phyloP scores from a whole-genome alignment of 2,113 vertebrate species.

The Mesembrinibis cayennensis region DNA sequence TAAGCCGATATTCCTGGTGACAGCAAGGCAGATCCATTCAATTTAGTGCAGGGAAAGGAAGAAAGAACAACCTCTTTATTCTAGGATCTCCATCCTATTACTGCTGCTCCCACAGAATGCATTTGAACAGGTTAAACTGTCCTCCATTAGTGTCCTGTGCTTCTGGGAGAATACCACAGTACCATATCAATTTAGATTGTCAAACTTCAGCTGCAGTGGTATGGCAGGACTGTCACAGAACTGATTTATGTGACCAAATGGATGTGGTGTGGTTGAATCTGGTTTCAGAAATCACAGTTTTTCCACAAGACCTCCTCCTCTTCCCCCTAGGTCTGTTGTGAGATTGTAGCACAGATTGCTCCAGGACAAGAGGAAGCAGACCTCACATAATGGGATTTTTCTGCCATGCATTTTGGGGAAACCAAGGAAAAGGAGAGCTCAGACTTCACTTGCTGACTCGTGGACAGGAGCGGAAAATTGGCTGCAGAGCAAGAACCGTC shows the following conservation, averaged over 20 bases:
- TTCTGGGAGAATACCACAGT: not conserved
- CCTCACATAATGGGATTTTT: not conserved
- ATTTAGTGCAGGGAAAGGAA: not conserved
- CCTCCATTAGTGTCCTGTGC: not conserved
- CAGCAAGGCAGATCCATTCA: not conserved
- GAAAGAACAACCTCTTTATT: not conserved
- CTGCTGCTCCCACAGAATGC: not conserved
- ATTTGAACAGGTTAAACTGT: not conserved
- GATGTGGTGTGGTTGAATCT: not conserved
- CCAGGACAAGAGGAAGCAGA: not conserved
- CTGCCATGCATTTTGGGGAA: not conserved
- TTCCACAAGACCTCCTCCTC: not conserved
- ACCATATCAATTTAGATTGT: not conserved
- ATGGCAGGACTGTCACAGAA: not conserved
- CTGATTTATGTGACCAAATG: constrained; percentile 6
- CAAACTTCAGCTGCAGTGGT: not conserved
- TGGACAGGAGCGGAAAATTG: not conserved
- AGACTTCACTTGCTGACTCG: not conserved
- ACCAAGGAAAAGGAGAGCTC: not conserved
- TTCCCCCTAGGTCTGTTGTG: not conserved
- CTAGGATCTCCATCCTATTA: not conserved
- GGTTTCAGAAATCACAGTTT: constrained; percentile 5
- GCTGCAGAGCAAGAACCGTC: not conserved
- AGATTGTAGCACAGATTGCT: not conserved
- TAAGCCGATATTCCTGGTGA: not conserved